These are phyloP conservation scores for Phoxinus phoxinus DNA, from an alignment of 2,113 vertebrate species.

Conservation along the genomic window DNA sequence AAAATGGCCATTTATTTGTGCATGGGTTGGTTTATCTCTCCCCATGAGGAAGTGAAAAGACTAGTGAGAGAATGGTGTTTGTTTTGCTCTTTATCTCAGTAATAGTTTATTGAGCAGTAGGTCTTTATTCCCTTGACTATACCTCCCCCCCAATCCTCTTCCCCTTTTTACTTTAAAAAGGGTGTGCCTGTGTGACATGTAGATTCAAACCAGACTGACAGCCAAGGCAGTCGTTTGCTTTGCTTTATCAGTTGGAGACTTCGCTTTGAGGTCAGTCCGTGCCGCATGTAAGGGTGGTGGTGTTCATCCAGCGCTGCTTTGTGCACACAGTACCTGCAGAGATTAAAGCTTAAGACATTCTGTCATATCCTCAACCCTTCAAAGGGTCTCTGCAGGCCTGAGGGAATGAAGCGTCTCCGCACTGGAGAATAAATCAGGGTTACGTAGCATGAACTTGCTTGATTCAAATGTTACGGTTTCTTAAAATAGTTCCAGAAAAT, in stretches of 20 bases:
- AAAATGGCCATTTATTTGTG: conserved; percentile 42
- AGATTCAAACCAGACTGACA: conserved; percentile 20
- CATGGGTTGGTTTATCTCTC: not conserved
- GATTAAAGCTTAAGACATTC: conserved; percentile 42
- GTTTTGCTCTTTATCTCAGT: not conserved
- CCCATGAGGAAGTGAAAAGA: conserved; percentile 22
- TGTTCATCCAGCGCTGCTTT: not conserved
- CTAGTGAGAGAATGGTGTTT: conserved; percentile 18
- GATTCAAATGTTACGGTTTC: conserved; percentile 10
- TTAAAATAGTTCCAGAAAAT: conserved; percentile 23
- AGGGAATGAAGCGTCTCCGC: conserved; percentile 5
- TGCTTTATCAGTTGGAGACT: conserved; percentile 32
- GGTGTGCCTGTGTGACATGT: conserved; percentile 13
- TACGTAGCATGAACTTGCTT: not conserved
- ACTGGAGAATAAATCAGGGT: not conserved
- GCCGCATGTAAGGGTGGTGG: conserved; percentile 32
- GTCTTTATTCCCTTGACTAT: conserved; percentile 15
- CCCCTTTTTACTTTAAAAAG: conserved; percentile 18
- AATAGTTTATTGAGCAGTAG: not conserved
- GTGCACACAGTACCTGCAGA: conserved; percentile 31
- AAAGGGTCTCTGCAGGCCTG: conserved; percentile 38
- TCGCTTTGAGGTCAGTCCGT: conserved; percentile 29
- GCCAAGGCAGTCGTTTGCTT: conserved; percentile 13
- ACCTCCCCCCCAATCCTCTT: not conserved
- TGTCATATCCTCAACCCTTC: conserved; percentile 8